Evolutionary conservation across 1,140 invertebrate genomes (phyloP).

Genomic region (Mycetomoellerius zeteki): DNA sequence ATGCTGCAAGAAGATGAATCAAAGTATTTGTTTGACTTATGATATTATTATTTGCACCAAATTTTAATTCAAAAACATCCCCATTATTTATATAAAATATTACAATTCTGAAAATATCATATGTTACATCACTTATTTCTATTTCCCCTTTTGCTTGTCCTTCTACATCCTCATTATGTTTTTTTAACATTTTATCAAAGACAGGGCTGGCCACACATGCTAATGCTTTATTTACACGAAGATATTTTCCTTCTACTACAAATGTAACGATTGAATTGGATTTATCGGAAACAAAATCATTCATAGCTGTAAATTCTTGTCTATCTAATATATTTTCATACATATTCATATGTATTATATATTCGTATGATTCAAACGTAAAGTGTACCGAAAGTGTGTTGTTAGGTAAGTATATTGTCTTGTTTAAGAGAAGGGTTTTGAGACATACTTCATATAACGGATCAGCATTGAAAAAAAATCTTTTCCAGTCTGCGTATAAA

Average conservation of each 20-base stretch:
- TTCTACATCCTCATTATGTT: too few relatives aligned
- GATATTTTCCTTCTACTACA: neutral
- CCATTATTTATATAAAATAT: neutral
- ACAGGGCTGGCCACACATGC: neutral
- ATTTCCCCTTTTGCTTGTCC: neutral
- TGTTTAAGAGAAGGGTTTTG: neutral
- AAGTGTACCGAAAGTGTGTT: neutral
- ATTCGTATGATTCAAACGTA: neutral
- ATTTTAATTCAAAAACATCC: too few relatives aligned
- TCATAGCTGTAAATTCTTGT: too few relatives aligned
- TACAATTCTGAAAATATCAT: neutral
- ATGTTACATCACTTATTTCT: neutral
- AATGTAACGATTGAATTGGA: neutral
- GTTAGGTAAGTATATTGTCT: neutral
- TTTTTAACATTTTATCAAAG: neutral
- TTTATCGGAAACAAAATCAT: too few relatives aligned
- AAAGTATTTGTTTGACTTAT: neutral
- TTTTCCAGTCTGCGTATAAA: neutral
- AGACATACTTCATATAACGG: neutral
- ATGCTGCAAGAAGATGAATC: neutral
- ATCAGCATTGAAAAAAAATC: neutral
- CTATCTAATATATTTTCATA: too few relatives aligned
- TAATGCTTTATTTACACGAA: neutral
- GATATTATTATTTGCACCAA: too few relatives aligned
- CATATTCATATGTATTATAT: neutral